A percentile compares a stretch with the other conserved stretches of the same genome.
phyloP scores from a whole-genome alignment of 2,888 invertebrate species.

The Acleris holmiana region DNA sequence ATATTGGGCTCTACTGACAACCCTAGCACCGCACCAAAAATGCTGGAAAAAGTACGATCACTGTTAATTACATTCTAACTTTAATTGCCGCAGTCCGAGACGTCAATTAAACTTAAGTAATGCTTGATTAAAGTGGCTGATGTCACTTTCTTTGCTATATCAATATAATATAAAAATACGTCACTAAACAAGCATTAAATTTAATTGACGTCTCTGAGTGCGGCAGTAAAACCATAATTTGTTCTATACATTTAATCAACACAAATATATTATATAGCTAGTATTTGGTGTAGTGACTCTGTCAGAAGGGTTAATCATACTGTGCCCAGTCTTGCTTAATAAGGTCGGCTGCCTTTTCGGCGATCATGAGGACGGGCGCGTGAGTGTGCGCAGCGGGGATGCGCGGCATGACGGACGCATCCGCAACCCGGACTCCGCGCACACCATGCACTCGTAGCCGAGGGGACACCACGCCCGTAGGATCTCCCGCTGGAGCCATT shows the following conservation, averaged over 20 bases:
- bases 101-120: too few species aligned
- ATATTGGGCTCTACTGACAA: too few species aligned
- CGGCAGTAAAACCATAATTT: neutral
- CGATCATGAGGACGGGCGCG: slow-evolving; percentile 82
- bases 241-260: neutral
- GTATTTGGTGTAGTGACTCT: slow-evolving; percentile 23
- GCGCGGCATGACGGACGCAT: slow-evolving; percentile 82
- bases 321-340: slow-evolving; percentile 79
- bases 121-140: too few species aligned
- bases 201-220: too few species aligned
- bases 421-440: slow-evolving; percentile 73
- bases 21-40: too few species aligned
- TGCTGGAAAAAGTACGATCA: too few species aligned
- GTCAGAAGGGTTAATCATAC: neutral
- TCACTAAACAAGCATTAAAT: too few species aligned
- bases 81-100: too few species aligned
- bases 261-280: slow-evolving; percentile 17
- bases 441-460: slow-evolving; percentile 74
- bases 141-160: too few species aligned
- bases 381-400: slow-evolving; percentile 83
- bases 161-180: too few species aligned
- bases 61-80: too few species aligned
- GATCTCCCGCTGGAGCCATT: slow-evolving; percentile 87
- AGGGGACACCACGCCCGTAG: slow-evolving; percentile 86
- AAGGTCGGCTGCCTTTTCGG: slow-evolving; percentile 80